These are phyloP conservation scores for Mythimna ferrago DNA, from an alignment of 2,888 invertebrate genomes.

Conservation along the genomic window DNA sequence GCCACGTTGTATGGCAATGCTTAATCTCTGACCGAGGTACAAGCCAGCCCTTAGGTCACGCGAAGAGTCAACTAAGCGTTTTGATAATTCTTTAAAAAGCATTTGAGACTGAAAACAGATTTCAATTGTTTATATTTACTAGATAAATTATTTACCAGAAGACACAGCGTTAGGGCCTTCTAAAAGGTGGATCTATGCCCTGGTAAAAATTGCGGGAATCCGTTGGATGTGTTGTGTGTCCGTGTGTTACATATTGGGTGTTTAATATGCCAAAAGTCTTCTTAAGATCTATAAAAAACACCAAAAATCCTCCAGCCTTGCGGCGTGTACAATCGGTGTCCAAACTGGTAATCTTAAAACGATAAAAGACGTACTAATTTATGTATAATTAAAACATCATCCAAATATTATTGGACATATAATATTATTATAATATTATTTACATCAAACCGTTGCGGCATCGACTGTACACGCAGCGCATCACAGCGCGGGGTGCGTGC, in stretches of 20 bases:
- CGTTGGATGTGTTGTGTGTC: no score
- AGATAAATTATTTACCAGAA: no score
- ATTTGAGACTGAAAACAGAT: not conserved
- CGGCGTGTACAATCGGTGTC: slow-evolving; percentile 47
- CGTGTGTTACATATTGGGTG: no score
- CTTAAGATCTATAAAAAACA: not conserved
- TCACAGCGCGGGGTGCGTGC: slow-evolving; percentile 75
- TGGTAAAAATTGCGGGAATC: no score
- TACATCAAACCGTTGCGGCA: slow-evolving; percentile 53
- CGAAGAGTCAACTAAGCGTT: no score
- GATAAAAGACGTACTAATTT: slow-evolving; percentile 48
- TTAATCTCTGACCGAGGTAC: no score
- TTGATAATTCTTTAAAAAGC: no score
- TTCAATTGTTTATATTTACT: not conserved
- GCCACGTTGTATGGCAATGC: no score
- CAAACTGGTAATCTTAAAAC: slow-evolving; percentile 19
- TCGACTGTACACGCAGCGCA: slow-evolving; percentile 66
- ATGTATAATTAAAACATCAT: slow-evolving; percentile 53
- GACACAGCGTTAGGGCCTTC: no score
- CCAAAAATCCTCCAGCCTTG: not conserved
- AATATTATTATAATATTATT: no score
- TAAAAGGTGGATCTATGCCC: no score
- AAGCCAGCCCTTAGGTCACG: no score
- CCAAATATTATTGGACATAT: slow-evolving; percentile 52
- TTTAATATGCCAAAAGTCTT: not conserved